These are phyloP conservation scores for Plemyria rubiginata DNA, from an alignment of 2,888 invertebrate genomes.

Conservation along the genomic window DNA sequence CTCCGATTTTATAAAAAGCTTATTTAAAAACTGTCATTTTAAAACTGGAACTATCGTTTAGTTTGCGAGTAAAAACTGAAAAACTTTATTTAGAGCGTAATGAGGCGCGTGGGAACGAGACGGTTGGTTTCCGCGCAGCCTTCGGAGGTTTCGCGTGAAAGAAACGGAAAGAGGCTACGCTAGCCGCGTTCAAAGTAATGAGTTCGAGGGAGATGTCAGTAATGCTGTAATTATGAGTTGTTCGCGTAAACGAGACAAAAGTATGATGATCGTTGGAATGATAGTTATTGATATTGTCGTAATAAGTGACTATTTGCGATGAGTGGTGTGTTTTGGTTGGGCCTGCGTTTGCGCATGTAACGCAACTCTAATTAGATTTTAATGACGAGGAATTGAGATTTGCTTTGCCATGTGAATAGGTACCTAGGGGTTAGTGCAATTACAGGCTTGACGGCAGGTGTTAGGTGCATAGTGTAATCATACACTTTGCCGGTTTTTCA, in stretches of 20 bases:
- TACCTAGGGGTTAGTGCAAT: conserved; percentile 15
- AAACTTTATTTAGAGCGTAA: conserved; percentile 61
- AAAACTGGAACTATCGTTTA: conserved; percentile 60
- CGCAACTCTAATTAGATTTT: conserved; percentile 75
- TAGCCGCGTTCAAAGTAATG: conserved; percentile 73
- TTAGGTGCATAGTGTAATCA: conserved; percentile 28
- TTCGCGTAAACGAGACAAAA: conserved; percentile 80
- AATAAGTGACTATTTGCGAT: conserved; percentile 68
- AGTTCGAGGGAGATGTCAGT: conserved; percentile 78
- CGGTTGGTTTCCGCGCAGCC: conserved; percentile 53
- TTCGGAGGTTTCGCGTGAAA: conserved; percentile 65
- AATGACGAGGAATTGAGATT: conserved; percentile 64
- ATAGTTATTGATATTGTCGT: conserved; percentile 81
- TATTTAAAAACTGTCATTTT: conserved; percentile 67
- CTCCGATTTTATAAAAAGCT: conserved; percentile 64
- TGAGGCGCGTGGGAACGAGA: conserved; percentile 61
- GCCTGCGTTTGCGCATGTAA: conserved; percentile 55
- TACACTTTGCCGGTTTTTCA: conserved; percentile 18
- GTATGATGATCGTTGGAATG: conserved; percentile 78
- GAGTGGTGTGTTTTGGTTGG: conserved; percentile 58
- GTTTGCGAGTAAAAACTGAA: conserved; percentile 59
- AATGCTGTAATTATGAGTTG: conserved; percentile 75
- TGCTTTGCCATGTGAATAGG: conserved; percentile 35
- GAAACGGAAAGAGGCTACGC: conserved; percentile 71
- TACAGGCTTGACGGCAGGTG: conserved; percentile 32